Evolutionary conservation across 2,113 vertebrate genomes (phyloP).

Genomic region (Cynocephalus volans): DNA sequence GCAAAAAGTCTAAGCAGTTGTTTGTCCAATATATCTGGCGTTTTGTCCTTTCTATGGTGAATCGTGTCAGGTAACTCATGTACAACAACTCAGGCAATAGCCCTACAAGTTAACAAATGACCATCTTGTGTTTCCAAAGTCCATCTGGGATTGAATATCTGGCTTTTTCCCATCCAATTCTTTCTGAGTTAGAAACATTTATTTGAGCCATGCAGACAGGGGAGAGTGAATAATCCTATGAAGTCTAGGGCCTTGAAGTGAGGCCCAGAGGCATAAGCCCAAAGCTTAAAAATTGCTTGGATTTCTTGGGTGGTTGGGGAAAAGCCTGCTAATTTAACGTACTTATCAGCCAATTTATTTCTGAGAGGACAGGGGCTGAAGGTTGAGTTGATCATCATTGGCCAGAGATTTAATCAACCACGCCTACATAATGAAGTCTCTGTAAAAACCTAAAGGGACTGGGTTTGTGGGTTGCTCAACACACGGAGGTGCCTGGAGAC

Average conservation of each 20-base stretch:
- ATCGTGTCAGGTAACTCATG: not conserved
- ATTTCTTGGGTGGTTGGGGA: not conserved
- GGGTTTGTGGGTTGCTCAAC: not conserved
- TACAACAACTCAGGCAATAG: not conserved
- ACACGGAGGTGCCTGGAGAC: too few relatives aligned
- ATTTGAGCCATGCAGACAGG: too few relatives aligned
- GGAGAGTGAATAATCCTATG: not conserved
- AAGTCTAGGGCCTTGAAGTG: not conserved
- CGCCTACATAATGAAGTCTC: not conserved
- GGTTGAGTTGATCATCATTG: too few relatives aligned
- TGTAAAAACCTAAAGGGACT: not conserved
- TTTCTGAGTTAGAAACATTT: not conserved
- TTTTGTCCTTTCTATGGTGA: not conserved
- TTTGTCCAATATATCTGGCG: not conserved
- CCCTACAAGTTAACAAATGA: not conserved
- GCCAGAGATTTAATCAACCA: not conserved
- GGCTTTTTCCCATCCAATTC: not conserved
- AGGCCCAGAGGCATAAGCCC: too few relatives aligned
- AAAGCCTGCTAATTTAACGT: not conserved
- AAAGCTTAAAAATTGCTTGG: not conserved
- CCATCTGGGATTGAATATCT: not conserved
- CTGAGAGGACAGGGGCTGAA: not conserved
- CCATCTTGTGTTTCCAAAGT: not conserved
- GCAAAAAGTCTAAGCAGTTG: not conserved
- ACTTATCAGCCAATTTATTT: not conserved